These are phyloP conservation scores for Piscicola geometra DNA, from an alignment of 2,888 invertebrate species.

Conservation along the genomic window DNA sequence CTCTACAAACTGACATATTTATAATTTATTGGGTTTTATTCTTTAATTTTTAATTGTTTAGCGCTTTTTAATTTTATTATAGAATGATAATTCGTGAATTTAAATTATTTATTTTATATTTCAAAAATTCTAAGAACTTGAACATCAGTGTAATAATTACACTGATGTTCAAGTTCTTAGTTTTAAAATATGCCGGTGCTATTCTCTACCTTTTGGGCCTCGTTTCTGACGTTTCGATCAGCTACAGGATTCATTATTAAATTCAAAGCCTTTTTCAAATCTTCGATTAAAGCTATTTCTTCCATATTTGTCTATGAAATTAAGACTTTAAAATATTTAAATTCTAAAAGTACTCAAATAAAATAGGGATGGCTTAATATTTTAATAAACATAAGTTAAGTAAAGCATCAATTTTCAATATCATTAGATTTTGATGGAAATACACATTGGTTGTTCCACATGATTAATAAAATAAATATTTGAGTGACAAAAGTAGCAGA, in stretches of 20 bases:
- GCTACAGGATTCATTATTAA: slow-evolving; percentile 47
- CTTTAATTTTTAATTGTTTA: too few species aligned
- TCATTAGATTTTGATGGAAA: not conserved
- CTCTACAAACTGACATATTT: slow-evolving; percentile 51
- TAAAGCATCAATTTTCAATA: not conserved
- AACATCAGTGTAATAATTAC: too few species aligned
- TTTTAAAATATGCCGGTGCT: too few species aligned
- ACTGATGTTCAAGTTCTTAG: too few species aligned
- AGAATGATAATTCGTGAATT: too few species aligned
- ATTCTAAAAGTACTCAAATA: not conserved
- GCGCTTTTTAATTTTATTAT: too few species aligned
- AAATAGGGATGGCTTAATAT: not conserved
- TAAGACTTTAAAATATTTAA: not conserved
- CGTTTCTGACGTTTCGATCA: not conserved
- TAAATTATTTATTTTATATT: too few species aligned
- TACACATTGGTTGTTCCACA: too few species aligned
- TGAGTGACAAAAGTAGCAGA: too few species aligned
- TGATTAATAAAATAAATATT: too few species aligned
- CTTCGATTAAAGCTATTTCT: not conserved
- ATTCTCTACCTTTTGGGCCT: slow-evolving; percentile 32
- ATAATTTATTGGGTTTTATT: too few species aligned
- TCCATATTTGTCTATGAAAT: not conserved
- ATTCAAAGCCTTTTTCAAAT: slow-evolving; percentile 14
- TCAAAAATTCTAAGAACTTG: too few species aligned
- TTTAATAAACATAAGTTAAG: not conserved